phyloP scores from a whole-genome alignment of 2,888 invertebrate genomes.

The Taphrorychus bicolor region DNA sequence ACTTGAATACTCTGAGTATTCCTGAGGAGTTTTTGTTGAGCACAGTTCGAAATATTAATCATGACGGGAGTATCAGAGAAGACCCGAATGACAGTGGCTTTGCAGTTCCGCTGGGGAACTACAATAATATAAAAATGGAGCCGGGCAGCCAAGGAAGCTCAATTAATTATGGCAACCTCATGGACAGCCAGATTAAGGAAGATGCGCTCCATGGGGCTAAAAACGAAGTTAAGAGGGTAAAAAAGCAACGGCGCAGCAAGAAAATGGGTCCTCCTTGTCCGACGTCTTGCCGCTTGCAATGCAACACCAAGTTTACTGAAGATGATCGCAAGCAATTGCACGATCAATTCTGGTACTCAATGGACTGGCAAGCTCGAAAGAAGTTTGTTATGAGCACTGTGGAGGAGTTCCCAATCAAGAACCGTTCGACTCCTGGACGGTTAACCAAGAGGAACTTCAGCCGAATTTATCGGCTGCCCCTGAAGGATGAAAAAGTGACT shows the following conservation, averaged over 20 bases:
- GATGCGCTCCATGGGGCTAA: conserved; percentile 24
- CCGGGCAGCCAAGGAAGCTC: background rate
- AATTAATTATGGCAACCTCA: conserved; percentile 4
- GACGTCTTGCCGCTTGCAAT: conserved; percentile 24
- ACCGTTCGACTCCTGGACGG: conserved; percentile 22
- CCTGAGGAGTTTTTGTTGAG: conserved; percentile 25
- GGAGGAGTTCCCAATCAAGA: conserved; percentile 37
- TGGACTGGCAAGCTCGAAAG: conserved; percentile 35
- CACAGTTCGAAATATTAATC: conserved; percentile 28
- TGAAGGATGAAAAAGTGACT: conserved; percentile 20
- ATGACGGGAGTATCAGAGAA: conserved; percentile 34
- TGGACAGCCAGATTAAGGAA: conserved; percentile 32
- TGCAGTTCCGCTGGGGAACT: background rate
- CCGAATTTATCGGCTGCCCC: conserved; percentile 30
- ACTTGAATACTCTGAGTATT: conserved; percentile 28
- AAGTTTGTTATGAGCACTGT: conserved; percentile 34
- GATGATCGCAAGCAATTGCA: conserved; percentile 26
- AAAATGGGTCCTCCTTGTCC: conserved; percentile 34
- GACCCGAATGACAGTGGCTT: conserved; percentile 15
- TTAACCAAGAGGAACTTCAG: conserved; percentile 29
- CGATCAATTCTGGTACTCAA: conserved; percentile 27
- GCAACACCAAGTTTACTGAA: conserved; percentile 27
- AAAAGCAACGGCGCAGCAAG: conserved; percentile 21
- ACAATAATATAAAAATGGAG: background rate
- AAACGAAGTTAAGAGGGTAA: conserved; percentile 19